These are phyloP conservation scores for Tetheella fluctuosa DNA, from an alignment of 2,888 invertebrate species.

Conservation along the genomic window DNA sequence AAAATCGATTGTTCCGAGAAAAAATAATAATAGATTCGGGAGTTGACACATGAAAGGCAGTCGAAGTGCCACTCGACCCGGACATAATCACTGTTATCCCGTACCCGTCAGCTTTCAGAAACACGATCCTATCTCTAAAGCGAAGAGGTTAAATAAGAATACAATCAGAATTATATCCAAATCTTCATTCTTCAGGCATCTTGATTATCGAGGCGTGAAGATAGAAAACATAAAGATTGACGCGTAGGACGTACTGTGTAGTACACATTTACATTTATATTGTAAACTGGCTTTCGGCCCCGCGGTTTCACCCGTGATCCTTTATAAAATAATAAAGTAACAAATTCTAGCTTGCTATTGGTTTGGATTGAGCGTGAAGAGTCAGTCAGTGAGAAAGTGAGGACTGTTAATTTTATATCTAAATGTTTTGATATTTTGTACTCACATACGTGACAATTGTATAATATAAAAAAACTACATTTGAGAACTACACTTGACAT, in stretches of 20 bases:
- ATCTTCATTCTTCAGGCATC: neutral
- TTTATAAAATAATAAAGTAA: too few species aligned
- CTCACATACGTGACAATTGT: too few species aligned
- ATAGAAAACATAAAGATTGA: neutral
- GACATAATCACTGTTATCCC: neutral
- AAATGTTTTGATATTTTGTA: too few species aligned
- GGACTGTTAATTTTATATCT: too few species aligned
- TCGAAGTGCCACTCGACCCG: neutral
- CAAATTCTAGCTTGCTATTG: too few species aligned
- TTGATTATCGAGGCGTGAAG: constrained; percentile 1
- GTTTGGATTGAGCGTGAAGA: too few species aligned
- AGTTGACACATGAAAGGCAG: neutral
- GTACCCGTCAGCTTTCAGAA: neutral
- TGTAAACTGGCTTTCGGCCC: too few species aligned
- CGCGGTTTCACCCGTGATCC: too few species aligned
- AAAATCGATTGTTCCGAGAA: neutral
- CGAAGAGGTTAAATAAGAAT: neutral
- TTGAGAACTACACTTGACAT: too few species aligned
- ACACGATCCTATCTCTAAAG: neutral
- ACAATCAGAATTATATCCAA: constrained; percentile 2
- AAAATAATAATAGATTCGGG: neutral
- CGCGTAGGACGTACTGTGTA: neutral
- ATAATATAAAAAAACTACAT: too few species aligned
- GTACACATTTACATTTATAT: too few species aligned
- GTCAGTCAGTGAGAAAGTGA: too few species aligned